Evolutionary conservation across 2,888 invertebrate genomes (phyloP).

Genomic region (Aphrophora alni): DNA sequence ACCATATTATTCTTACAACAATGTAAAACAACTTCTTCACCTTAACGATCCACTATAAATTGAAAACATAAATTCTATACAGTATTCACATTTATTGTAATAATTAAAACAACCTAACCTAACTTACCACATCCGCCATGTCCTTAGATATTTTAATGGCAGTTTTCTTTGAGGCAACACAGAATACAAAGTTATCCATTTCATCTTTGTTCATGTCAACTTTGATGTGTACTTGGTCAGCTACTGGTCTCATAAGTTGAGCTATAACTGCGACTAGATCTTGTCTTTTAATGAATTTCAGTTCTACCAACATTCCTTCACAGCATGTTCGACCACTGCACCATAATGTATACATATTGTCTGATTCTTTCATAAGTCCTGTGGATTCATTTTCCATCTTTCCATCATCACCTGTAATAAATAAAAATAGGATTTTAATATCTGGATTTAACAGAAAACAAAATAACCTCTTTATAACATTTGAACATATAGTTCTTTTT

Average conservation of each 20-base stretch:
- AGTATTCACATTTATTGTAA: too few species aligned
- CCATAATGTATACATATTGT: slow-evolving; percentile 94
- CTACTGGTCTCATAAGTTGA: slow-evolving; percentile 80
- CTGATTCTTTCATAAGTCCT: slow-evolving; percentile 89
- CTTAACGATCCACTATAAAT: too few species aligned
- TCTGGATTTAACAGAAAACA: too few species aligned
- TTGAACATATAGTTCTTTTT: too few species aligned
- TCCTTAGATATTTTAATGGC: slow-evolving; percentile 86
- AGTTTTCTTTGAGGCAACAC: slow-evolving; percentile 88
- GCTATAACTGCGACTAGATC: slow-evolving; percentile 89
- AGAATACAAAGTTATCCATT: slow-evolving; percentile 93
- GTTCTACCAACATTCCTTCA: slow-evolving; percentile 95
- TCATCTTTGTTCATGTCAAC: slow-evolving; percentile 88
- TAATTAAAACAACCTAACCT: too few species aligned
- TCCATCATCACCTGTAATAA: slow-evolving; percentile 84
- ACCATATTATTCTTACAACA: too few species aligned
- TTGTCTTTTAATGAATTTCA: slow-evolving; percentile 95
- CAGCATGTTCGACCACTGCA: slow-evolving; percentile 95
- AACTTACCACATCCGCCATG: slow-evolving; percentile 86
- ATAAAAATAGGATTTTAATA: too few species aligned
- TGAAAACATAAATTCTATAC: too few species aligned
- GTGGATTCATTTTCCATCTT: slow-evolving; percentile 68
- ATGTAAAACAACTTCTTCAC: too few species aligned
- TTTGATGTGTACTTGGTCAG: slow-evolving; percentile 86
- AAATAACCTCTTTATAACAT: too few species aligned